Evolutionary conservation across 2,113 vertebrate species (phyloP).

Genomic region (Ciconia boyciana): DNA sequence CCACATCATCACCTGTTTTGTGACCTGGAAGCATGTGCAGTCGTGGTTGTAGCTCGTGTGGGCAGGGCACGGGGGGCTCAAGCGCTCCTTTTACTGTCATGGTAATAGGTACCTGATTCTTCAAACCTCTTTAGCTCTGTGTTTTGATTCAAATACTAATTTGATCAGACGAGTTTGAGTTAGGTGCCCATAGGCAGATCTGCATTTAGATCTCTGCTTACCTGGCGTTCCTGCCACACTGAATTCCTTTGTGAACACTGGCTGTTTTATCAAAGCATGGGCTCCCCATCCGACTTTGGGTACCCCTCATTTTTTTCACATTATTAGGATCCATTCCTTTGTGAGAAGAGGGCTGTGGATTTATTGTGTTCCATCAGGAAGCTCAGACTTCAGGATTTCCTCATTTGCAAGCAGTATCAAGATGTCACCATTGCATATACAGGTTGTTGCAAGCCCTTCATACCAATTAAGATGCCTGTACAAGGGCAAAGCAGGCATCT

Average conservation of each 20-base stretch:
- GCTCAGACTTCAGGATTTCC: background rate
- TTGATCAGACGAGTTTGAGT: background rate
- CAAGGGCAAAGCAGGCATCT: background rate
- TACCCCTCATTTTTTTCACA: background rate
- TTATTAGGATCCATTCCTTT: background rate
- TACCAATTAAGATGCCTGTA: background rate
- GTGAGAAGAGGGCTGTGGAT: background rate
- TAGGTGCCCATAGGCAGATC: background rate
- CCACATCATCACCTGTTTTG: fast-evolving
- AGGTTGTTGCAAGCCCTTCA: background rate
- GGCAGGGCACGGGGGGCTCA: background rate
- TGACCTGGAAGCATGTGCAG: fast-evolving
- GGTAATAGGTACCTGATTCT: background rate
- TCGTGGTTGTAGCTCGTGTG: background rate
- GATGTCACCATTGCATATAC: background rate
- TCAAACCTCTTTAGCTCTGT: background rate
- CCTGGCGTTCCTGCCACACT: background rate
- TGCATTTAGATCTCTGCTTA: background rate
- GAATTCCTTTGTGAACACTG: background rate
- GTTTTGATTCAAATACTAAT: background rate
- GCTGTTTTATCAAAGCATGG: background rate
- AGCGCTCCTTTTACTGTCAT: background rate
- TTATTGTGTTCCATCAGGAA: background rate
- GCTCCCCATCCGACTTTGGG: background rate
- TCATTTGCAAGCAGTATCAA: background rate